Conservation (phyloP, 1,140 invertebrate species). For the Phymorhynchus buccinoides region DNA sequence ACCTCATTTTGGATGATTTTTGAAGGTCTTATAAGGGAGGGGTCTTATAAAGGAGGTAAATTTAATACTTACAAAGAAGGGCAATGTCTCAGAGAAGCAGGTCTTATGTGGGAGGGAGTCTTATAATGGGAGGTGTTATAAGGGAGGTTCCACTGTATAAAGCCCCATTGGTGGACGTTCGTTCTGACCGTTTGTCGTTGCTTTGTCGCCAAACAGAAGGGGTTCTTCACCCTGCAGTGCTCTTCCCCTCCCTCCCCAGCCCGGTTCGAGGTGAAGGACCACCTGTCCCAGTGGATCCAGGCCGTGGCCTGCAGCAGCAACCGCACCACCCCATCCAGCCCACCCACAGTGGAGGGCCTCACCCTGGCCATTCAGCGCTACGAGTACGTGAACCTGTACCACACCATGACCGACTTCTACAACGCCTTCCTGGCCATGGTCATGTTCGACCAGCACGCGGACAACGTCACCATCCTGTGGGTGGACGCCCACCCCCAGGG, state of each 20-base stretch:
- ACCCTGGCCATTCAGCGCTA: conserved; percentile 62
- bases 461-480: conserved; percentile 59
- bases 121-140: too few species aligned
- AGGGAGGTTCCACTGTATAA: too few species aligned
- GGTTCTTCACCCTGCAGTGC: conserved; percentile 60
- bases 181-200: too few species aligned
- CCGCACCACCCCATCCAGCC: conserved; percentile 1
- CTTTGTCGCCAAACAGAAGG: conserved; percentile 25
- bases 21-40: too few species aligned
- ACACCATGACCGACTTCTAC: conserved; percentile 71
- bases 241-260: conserved; percentile 9
- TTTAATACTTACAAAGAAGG: too few species aligned
- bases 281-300: conserved; percentile 52
- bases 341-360: conserved; percentile 35
- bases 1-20: too few species aligned
- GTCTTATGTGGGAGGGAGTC: too few species aligned
- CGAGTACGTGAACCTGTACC: conserved; percentile 72
- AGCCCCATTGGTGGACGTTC: too few species aligned
- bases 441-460: conserved; percentile 56
- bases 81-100: too few species aligned
- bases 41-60: too few species aligned
- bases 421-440: conserved; percentile 68
- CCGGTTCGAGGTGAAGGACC: conserved; percentile 43
- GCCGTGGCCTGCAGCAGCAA: conserved; percentile 33
- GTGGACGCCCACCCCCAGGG: conserved; percentile 66